Base-by-base conservation (phyloP, 2,888 invertebrate species). In the Sympetrum striolatum region DNA sequence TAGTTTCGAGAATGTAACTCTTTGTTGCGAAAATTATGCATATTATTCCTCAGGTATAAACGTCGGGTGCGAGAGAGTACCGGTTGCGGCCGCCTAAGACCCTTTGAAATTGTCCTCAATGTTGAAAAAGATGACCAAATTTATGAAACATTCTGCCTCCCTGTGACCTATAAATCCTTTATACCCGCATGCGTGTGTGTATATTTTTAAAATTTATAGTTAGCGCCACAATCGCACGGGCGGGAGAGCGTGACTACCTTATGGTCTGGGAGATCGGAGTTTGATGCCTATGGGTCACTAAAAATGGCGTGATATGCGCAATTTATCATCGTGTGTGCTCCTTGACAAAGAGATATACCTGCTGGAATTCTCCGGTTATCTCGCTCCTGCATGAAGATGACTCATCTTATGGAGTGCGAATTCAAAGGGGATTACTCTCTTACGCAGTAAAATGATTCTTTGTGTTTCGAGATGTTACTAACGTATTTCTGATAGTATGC, bases 1-100 rank as follows among this genome's bases (percentile, higher is more conserved):
- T 58, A 60, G 86, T 86, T 86, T 60, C 31, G 86, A 86, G 60
- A 86, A 86, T 86, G 86, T 86, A 60, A 58, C n/a, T 86, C 86
- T 86, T 86, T 86, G 86, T 86, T 86, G 86, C 86, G 60, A 86
- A 86, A 86, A 86, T 86, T 86, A 60, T 86, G 86, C 86, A 60
- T 37, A 86, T 86, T 86, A 86, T 86, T 31, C 53, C 37, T 22
- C 86, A 22, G 64, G 35, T 25, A 58, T 58, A 60, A 81, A 82
- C n/a, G 18, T 35, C 60, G 58, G 58, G 58, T 35, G 35, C 53
- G 15, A 58, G 6, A 82, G 58, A 25, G 25, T 73, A 82, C 53
- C 58, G 53, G 35, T 86, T 60, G 86, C 60, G 35, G 37, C 82
- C 82, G 22, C 82, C 10, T 25, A 2, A 18, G 31, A 58, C 31